phyloP scores from a whole-genome alignment of 1,140 invertebrate species.

The Drosophila navojoa region DNA sequence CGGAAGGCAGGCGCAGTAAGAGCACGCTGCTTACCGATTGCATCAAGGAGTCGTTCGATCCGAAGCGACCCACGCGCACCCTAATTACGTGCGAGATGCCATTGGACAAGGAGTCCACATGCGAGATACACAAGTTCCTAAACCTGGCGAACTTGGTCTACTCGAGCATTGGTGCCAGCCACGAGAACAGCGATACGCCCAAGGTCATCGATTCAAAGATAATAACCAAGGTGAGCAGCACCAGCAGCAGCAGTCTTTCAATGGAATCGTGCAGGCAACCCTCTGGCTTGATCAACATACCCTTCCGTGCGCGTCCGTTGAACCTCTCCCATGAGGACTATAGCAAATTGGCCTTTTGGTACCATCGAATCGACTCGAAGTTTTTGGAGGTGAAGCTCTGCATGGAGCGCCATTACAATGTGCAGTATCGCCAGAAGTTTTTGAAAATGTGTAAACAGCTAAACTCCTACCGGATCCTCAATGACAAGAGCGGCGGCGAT shows the following conservation, averaged over 20 bases:
- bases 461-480: conserved; percentile 14
- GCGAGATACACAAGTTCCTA: conserved; percentile 51
- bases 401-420: conserved; percentile 55
- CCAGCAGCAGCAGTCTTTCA: conserved; percentile 2
- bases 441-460: conserved; percentile 45
- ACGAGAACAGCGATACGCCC: not conserved
- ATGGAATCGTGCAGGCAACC: not conserved
- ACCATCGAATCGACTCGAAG: conserved; percentile 58
- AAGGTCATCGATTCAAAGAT: not conserved
- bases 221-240: not conserved
- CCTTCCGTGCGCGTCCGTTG: conserved; percentile 1
- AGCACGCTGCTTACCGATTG: conserved; percentile 58
- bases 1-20: conserved; percentile 18
- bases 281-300: not conserved
- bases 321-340: conserved; percentile 48
- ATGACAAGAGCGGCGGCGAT: conserved; percentile 53
- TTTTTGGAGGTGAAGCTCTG: conserved; percentile 42
- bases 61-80: conserved; percentile 24
- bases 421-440: conserved; percentile 43
- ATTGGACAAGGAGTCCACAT: conserved; percentile 18
- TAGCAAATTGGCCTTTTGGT: conserved; percentile 56
- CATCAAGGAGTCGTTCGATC: conserved; percentile 63
- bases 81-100: conserved; percentile 65
- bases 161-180: conserved; percentile 5
- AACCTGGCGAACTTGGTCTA: conserved; percentile 52